A percentile compares a stretch with the other conserved stretches of the same genome.
phyloP scores from a whole-genome alignment of 2,888 invertebrate genomes.

The Harpagoxenus sublaevis region DNA sequence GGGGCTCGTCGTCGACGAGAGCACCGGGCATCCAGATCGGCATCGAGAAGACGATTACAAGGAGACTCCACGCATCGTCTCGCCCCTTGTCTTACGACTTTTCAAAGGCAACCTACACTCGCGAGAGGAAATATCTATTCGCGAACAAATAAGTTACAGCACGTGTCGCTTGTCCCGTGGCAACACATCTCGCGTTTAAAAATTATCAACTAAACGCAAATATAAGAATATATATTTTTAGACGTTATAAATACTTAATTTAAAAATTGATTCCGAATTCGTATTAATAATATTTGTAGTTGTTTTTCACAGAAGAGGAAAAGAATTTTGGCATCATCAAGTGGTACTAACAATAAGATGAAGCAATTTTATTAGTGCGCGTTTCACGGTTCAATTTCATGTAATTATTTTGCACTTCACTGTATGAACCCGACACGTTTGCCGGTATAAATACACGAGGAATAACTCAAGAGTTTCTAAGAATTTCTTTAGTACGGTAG shows the following conservation, averaged over 20 bases:
- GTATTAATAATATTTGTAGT: neutral
- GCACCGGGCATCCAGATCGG: constrained; percentile 49
- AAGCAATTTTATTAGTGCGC: constrained; percentile 2
- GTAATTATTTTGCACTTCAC: constrained; percentile 46
- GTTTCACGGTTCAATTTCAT: constrained; percentile 25
- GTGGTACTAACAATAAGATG: neutral
- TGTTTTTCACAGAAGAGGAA: neutral
- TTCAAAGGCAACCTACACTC: neutral
- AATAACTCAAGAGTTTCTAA: neutral
- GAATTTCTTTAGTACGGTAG: neutral
- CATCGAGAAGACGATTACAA: constrained; percentile 34
- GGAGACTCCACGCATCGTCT: neutral
- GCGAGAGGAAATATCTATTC: neutral
- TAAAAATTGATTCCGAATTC: neutral
- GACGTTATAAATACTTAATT: neutral
- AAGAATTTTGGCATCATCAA: neutral
- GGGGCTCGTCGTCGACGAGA: constrained; percentile 49
- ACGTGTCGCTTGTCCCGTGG: neutral
- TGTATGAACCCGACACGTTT: neutral
- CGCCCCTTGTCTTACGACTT: neutral
- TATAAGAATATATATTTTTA: neutral
- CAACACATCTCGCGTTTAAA: neutral
- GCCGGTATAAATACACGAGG: constrained; percentile 21
- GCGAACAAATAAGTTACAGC: neutral
- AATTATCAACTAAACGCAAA: neutral